These are phyloP conservation scores for Pangasianodon gigas DNA, from an alignment of 2,113 vertebrate genomes.

Conservation along the genomic window DNA sequence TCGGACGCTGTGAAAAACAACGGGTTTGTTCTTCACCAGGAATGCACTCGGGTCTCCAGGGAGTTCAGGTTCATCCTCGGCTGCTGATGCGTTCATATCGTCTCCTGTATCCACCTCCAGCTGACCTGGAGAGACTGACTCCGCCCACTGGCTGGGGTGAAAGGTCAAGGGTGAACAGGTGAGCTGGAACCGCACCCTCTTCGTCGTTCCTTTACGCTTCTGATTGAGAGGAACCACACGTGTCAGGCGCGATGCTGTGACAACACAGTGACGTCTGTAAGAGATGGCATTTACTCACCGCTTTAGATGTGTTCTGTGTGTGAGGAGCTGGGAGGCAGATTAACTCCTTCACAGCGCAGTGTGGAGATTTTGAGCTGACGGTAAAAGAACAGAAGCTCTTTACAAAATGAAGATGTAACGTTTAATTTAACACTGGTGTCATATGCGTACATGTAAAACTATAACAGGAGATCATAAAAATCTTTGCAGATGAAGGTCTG, in stretches of 20 bases:
- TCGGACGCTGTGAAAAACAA: conserved; percentile 34
- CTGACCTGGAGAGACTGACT: background rate
- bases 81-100: background rate
- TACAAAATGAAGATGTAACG: background rate
- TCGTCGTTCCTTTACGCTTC: background rate
- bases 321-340: background rate
- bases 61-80: background rate
- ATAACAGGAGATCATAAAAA: no score
- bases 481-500: no score
- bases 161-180: background rate
- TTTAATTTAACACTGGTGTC: background rate
- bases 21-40: conserved; percentile 44
- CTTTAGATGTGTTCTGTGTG: background rate
- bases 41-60: background rate
- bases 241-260: background rate
- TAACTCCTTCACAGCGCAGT: background rate
- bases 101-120: background rate
- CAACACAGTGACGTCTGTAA: no score
- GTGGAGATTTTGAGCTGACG: background rate
- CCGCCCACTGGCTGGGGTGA: background rate
- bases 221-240: background rate
- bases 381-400: background rate
- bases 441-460: no score
- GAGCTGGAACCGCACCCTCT: conserved; percentile 24
- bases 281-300: background rate